These are phyloP conservation scores for Sceloporus tristichus DNA, from an alignment of 2,113 vertebrate genomes.

Conservation along the genomic window DNA sequence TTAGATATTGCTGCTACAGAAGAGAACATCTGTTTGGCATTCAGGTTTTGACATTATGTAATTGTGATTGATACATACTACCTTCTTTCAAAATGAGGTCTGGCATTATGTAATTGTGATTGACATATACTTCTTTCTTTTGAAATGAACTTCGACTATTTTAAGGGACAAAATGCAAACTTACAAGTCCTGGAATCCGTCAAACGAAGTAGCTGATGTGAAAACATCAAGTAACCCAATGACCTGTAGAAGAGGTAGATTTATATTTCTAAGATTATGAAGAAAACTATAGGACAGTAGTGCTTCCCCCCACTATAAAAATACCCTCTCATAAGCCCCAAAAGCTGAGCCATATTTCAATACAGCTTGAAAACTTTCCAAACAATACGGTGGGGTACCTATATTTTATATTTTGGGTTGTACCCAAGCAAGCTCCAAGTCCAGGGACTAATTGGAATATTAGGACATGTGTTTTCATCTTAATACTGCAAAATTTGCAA, in stretches of 20 bases:
- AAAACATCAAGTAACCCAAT: constrained; percentile 95
- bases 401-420: not conserved
- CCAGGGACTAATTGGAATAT: not conserved
- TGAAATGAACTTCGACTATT: not conserved
- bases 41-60: not conserved
- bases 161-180: constrained; percentile 47
- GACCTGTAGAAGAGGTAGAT: constrained; percentile 80
- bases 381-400: not conserved
- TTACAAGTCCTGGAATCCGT: constrained; percentile 94
- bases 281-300: not conserved
- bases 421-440: not conserved
- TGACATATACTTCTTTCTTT: accelerated
- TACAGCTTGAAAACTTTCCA: not conserved
- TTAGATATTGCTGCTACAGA: not conserved
- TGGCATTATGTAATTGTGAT: not conserved
- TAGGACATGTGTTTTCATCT: not conserved
- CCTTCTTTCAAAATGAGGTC: no score
- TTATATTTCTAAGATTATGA: not conserved
- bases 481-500: not conserved
- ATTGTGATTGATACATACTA: accelerated
- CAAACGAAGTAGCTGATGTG: constrained; percentile 85
- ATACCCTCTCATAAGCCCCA: not conserved
- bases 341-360: not conserved
- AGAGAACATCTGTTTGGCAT: not conserved
- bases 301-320: not conserved